Evolutionary conservation across 2,113 vertebrate genomes (phyloP).

Genomic region (Euleptes europaea): DNA sequence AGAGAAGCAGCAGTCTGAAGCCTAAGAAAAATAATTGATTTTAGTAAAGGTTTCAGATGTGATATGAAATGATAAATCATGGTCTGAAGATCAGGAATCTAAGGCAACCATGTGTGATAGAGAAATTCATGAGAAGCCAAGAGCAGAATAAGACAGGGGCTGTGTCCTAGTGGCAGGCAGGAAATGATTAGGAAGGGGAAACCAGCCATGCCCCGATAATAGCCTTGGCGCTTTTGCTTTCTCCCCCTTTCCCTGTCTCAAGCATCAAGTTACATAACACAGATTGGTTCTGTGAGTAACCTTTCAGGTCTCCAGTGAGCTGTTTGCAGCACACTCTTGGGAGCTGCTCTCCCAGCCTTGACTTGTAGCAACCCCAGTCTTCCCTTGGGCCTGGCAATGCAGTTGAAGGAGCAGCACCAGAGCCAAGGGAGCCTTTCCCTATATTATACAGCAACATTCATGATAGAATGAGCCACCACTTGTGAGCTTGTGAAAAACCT

Average conservation of each 20-base stretch:
- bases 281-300: constrained; percentile 32
- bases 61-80: background rate
- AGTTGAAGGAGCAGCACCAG: background rate
- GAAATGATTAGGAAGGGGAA: constrained; percentile 41
- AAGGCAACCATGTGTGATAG: background rate
- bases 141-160: too few relatives aligned
- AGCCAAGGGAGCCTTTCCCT: background rate
- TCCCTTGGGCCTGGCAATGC: constrained; percentile 34
- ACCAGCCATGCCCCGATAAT: constrained; percentile 27
- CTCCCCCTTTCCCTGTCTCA: constrained; percentile 14
- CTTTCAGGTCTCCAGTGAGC: constrained; percentile 24
- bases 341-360: constrained; percentile 38
- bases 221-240: constrained; percentile 22
- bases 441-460: background rate
- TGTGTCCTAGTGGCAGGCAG: background rate
- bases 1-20: too few relatives aligned
- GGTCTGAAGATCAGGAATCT: background rate
- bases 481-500: too few relatives aligned
- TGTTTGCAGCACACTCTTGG: constrained; percentile 20
- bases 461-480: background rate
- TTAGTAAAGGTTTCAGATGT: background rate
- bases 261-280: constrained; percentile 26
- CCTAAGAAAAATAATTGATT: too few relatives aligned
- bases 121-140: background rate
- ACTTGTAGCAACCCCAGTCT: constrained; percentile 44